Conservation (phyloP, 2,797 vertebrate species). For the Acanthornis magna region DNA sequence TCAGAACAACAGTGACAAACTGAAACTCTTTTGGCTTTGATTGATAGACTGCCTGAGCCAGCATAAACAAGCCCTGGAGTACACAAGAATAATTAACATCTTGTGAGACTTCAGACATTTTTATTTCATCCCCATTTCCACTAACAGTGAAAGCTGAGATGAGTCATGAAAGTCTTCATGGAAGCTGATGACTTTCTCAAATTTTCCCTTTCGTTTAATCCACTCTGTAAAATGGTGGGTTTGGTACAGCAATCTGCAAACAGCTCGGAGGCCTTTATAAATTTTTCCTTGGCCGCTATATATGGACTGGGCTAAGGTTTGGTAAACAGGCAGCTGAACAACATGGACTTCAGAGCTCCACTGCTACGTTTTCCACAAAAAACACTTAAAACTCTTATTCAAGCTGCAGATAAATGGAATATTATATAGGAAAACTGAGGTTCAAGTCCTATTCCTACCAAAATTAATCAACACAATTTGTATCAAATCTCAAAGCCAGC, state of each 20-base stretch:
- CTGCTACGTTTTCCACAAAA: neutral
- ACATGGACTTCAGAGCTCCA: neutral
- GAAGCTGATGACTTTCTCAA: neutral
- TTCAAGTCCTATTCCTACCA: neutral
- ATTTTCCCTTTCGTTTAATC: neutral
- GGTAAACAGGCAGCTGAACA: neutral
- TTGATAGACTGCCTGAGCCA: constrained; percentile 2
- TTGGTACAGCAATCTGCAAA: neutral
- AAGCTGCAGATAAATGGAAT: neutral
- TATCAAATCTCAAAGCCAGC: neutral
- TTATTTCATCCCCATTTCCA: neutral
- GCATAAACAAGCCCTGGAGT: constrained; percentile 24
- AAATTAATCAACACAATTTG: neutral
- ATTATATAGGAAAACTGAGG: neutral
- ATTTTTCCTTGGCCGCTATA: neutral
- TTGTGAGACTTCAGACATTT: neutral
- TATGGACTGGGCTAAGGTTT: neutral
- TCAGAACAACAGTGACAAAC: constrained; percentile 20
- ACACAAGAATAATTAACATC: constrained; percentile 45
- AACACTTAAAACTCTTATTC: neutral
- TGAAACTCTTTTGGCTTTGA: neutral
- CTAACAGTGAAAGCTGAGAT: neutral
- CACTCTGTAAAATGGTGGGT: neutral
- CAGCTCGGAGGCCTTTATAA: neutral
- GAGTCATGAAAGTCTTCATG: neutral